Conservation (phyloP, 92 coral and sea anemone species). For the Diadumene lineata region DNA sequence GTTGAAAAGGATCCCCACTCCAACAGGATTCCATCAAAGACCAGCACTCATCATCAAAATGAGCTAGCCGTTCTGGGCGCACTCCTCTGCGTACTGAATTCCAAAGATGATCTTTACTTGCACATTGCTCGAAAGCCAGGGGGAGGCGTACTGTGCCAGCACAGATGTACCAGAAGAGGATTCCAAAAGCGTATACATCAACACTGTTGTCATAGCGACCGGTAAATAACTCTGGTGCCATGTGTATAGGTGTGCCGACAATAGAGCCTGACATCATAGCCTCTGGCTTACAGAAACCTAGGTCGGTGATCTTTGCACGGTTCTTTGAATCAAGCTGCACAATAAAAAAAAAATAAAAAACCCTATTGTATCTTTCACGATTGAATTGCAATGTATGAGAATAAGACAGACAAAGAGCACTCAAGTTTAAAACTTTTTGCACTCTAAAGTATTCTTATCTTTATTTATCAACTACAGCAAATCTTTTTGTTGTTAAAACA, state of each 20-base stretch:
- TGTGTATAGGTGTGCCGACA: slow-evolving; percentile 98
- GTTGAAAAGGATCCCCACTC: slow-evolving; percentile 83
- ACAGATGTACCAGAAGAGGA: slow-evolving; percentile 97
- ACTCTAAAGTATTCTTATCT: too few relatives aligned
- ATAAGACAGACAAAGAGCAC: too few relatives aligned
- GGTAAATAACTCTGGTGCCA: slow-evolving; percentile 99
- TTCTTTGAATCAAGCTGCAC: slow-evolving; percentile 84
- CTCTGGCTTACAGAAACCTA: slow-evolving; percentile 98
- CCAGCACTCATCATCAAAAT: slow-evolving; percentile 98
- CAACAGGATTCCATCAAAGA: slow-evolving; percentile 92
- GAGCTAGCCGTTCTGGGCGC: slow-evolving; percentile 89
- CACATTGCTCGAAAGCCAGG: slow-evolving; percentile 94
- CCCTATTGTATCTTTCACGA: too few relatives aligned
- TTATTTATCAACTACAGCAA: too few relatives aligned
- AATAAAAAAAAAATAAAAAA: too few relatives aligned
- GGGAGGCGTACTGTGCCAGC: slow-evolving; percentile 97
- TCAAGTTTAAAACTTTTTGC: too few relatives aligned
- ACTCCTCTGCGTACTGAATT: slow-evolving; percentile 93
- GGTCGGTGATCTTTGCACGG: slow-evolving; percentile 93
- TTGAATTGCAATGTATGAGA: too few relatives aligned
- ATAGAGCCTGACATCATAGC: slow-evolving; percentile 99
- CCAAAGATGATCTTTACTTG: slow-evolving; percentile 98
- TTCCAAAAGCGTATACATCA: slow-evolving; percentile 96
- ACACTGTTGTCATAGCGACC: slow-evolving; percentile 99
- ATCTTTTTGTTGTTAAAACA: too few relatives aligned